Evolutionary conservation across 2,888 invertebrate genomes (phyloP).

Genomic region (Eupithecia exiguata): DNA sequence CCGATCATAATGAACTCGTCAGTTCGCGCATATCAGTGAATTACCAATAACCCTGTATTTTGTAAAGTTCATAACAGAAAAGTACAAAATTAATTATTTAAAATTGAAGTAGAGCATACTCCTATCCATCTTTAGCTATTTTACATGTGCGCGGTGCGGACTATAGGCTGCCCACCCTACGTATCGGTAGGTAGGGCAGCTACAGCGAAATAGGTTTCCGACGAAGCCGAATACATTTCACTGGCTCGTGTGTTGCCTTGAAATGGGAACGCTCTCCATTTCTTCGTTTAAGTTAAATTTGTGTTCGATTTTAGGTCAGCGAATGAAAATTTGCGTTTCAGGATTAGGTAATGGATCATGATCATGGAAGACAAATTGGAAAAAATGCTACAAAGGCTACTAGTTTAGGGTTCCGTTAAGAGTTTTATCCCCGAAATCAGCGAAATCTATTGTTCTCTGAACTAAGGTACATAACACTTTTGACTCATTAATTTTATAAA

Average conservation of each 20-base stretch:
- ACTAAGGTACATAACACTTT: too few species aligned
- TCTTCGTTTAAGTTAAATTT: slow-evolving; percentile 66
- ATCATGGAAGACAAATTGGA: background rate
- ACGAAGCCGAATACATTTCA: slow-evolving; percentile 79
- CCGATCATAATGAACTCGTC: too few species aligned
- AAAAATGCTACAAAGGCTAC: background rate
- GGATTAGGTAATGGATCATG: background rate
- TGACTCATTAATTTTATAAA: too few species aligned
- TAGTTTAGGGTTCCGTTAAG: background rate
- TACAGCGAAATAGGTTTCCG: slow-evolving; percentile 74
- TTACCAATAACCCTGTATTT: too few species aligned
- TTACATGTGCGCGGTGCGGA: slow-evolving; percentile 78
- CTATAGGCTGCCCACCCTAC: slow-evolving; percentile 77
- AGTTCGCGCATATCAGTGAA: too few species aligned
- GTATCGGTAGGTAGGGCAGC: slow-evolving; percentile 79
- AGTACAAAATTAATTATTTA: background rate
- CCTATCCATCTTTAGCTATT: slow-evolving; percentile 67
- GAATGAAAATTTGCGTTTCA: slow-evolving; percentile 20
- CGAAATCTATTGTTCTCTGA: background rate
- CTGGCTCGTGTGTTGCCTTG: slow-evolving; percentile 68
- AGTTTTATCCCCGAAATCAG: background rate
- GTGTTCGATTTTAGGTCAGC: slow-evolving; percentile 54
- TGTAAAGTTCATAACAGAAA: background rate
- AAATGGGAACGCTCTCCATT: slow-evolving; percentile 66
- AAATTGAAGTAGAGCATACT: slow-evolving; percentile 66